Percentiles rank a stretch among this genome's conserved stretches.
Conservation (phyloP, 2,797 vertebrate species). For the Xerus rutilus region DNA sequence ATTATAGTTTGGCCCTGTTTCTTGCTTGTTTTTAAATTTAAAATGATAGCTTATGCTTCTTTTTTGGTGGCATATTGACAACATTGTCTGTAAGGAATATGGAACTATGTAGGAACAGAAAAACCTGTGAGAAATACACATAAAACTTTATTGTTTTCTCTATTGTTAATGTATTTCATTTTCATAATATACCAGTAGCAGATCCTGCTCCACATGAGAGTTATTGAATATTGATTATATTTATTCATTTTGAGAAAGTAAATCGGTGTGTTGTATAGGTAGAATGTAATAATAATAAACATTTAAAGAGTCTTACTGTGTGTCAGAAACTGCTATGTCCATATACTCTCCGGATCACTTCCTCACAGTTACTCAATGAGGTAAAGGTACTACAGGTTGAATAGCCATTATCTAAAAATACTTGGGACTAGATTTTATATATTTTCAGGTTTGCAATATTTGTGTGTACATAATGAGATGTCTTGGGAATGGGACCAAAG, state of each 20-base stretch:
- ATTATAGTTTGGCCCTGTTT: conserved; percentile 10
- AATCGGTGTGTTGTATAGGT: conserved; percentile 27
- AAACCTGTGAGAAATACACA: background rate
- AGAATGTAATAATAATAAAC: background rate
- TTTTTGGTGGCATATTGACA: background rate
- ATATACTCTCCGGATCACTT: background rate
- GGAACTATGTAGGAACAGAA: background rate
- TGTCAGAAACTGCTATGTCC: conserved; percentile 21
- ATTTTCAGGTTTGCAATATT: background rate
- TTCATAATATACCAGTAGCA: conserved; percentile 18
- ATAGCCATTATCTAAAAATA: background rate
- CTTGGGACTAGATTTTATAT: background rate
- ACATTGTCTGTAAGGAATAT: background rate
- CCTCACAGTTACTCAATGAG: background rate
- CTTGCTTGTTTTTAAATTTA: conserved; percentile 46
- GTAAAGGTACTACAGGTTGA: background rate
- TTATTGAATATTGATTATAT: conserved; percentile 37
- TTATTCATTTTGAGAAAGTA: conserved; percentile 56
- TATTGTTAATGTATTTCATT: conserved; percentile 37
- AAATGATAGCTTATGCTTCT: background rate
- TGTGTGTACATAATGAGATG: background rate
- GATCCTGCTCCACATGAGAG: conserved; percentile 37
- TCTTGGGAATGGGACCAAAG: background rate
- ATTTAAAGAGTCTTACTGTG: background rate
- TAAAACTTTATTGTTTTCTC: conserved; percentile 5